phyloP scores from a whole-genome alignment of 2,113 vertebrate genomes.

The Smithornis capensis region DNA sequence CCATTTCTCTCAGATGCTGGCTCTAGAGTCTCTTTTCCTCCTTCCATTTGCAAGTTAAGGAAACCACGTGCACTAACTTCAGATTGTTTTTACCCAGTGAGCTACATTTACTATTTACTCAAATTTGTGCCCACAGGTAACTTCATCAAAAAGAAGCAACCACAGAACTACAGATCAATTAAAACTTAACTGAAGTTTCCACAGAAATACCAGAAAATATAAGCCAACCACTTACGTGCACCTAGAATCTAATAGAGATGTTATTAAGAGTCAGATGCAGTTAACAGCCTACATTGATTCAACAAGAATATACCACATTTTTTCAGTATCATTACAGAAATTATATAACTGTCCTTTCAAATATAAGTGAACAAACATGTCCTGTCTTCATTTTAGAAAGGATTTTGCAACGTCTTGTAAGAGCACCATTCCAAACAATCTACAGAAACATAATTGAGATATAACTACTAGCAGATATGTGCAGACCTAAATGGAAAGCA shows the following conservation, averaged over 20 bases:
- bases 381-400: background rate
- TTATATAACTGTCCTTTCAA: background rate
- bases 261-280: background rate
- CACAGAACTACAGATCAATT: background rate
- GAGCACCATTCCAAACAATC: background rate
- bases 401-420: background rate
- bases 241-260: background rate
- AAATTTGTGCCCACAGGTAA: background rate
- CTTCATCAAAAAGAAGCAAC: background rate
- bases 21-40: background rate
- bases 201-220: background rate
- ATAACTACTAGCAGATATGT: background rate
- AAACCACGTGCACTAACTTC: background rate
- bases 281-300: background rate
- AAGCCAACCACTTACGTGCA: background rate
- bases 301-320: background rate
- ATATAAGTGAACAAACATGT: background rate
- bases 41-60: background rate
- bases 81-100: background rate
- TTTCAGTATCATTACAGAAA: background rate
- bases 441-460: background rate
- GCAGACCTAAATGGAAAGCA: background rate
- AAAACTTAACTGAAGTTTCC: background rate
- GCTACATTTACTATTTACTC: background rate
- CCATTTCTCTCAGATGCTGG: background rate